phyloP scores from a whole-genome alignment of 2,888 invertebrate genomes.

The Drosophila nr. medialis region DNA sequence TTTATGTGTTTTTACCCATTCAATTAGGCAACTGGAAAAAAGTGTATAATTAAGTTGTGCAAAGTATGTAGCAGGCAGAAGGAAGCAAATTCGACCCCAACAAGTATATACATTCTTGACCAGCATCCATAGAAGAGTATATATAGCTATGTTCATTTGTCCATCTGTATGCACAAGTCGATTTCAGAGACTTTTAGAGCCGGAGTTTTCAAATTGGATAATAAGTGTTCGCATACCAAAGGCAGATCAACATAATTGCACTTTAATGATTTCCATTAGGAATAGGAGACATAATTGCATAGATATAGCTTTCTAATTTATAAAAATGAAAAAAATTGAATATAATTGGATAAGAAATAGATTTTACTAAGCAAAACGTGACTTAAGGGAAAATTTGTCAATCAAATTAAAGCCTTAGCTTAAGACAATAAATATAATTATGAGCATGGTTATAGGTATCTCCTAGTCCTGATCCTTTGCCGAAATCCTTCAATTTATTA shows the following conservation, averaged over 20 bases:
- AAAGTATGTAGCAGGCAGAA: too few species aligned
- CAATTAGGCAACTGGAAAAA: not conserved
- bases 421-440: not conserved
- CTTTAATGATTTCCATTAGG: too few species aligned
- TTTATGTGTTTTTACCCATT: not conserved
- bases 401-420: not conserved
- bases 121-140: not conserved
- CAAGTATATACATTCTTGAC: not conserved
- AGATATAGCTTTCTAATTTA: not conserved
- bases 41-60: too few species aligned
- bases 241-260: too few species aligned
- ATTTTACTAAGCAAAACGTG: not conserved
- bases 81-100: not conserved
- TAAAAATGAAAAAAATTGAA: not conserved
- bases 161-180: not conserved
- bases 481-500: not conserved
- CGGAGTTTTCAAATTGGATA: too few species aligned
- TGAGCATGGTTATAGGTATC: not conserved
- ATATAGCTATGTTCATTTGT: not conserved
- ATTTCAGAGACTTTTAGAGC: not conserved
- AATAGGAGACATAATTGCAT: too few species aligned
- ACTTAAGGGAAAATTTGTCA: not conserved
- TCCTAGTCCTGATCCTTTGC: not conserved
- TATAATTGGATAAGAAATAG: not conserved
- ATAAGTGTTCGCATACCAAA: too few species aligned